These are phyloP conservation scores for Agrochola lychnidis DNA, from an alignment of 2,888 invertebrate genomes.

Conservation along the genomic window DNA sequence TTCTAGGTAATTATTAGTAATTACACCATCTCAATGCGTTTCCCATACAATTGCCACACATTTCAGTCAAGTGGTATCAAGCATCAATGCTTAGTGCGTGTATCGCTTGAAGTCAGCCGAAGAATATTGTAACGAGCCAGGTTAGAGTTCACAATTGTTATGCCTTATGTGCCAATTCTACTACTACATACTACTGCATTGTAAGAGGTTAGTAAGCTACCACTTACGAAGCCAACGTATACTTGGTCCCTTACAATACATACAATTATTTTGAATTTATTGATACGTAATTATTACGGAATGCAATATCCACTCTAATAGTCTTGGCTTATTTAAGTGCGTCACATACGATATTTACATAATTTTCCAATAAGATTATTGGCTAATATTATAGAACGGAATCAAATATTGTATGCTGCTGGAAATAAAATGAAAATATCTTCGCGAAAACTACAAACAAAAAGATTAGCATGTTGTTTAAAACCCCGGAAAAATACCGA, in stretches of 20 bases:
- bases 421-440: background rate
- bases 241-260: slow-evolving; percentile 6
- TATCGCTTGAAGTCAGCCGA: slow-evolving; percentile 50
- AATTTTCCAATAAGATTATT: slow-evolving; percentile 5
- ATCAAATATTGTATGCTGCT: background rate
- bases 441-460: background rate
- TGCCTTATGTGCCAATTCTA: slow-evolving; percentile 27
- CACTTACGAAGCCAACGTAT: slow-evolving; percentile 5
- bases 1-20: slow-evolving; percentile 1
- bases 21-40: slow-evolving; percentile 32
- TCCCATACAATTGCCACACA: slow-evolving; percentile 39
- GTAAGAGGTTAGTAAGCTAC: slow-evolving; percentile 25
- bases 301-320: slow-evolving; percentile 21
- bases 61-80: slow-evolving; percentile 48
- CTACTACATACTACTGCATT: slow-evolving; percentile 22
- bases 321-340: slow-evolving; percentile 13
- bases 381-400: background rate
- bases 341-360: slow-evolving; percentile 26
- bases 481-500: slow-evolving; percentile 26
- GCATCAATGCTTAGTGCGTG: slow-evolving; percentile 53
- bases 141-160: slow-evolving; percentile 56
- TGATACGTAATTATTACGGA: slow-evolving; percentile 25
- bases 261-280: slow-evolving; percentile 47
- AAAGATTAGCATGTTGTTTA: background rate
- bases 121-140: slow-evolving; percentile 52